A percentile compares a stretch with the other conserved stretches of the same genome.
Conservation (phyloP, 1,140 invertebrate genomes). For the Diuraphis noxia region DNA sequence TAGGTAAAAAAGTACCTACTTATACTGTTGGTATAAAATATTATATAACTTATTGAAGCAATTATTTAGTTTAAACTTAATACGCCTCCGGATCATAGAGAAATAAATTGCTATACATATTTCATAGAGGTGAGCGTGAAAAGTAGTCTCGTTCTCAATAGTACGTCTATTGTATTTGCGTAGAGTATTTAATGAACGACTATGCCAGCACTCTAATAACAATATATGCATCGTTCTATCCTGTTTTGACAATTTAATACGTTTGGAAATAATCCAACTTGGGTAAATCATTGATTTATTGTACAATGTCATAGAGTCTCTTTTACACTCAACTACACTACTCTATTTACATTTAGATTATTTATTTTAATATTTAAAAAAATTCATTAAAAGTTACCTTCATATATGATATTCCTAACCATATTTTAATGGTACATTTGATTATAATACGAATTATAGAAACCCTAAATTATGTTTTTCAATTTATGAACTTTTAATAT, state of each 20-base stretch:
- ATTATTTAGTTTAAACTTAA: conserved; percentile 39
- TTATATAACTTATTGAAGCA: conserved; percentile 32
- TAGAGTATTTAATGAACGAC: not conserved
- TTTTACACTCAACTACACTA: not conserved
- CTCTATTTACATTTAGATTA: not conserved
- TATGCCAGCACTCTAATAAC: not conserved
- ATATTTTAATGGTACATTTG: too few relatives aligned
- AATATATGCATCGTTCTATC: not conserved
- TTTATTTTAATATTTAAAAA: not conserved
- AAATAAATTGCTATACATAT: conserved; percentile 28
- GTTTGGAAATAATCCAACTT: conserved; percentile 29
- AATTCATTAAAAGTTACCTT: not conserved
- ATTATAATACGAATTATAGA: not conserved
- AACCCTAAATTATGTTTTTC: not conserved
- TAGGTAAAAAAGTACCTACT: not conserved
- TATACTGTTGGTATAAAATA: not conserved
- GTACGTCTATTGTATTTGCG: not conserved
- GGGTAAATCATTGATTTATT: not conserved
- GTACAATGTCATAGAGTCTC: not conserved
- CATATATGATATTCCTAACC: not conserved
- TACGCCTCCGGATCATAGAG: conserved; percentile 27
- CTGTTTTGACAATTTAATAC: not conserved
- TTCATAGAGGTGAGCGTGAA: conserved; percentile 26
- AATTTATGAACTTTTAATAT: not conserved
- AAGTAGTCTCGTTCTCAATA: not conserved